Percentiles rank a stretch among this genome's conserved stretches.
phyloP scores from a whole-genome alignment of 1,140 invertebrate genomes.

The Druon quercuslanigerum region DNA sequence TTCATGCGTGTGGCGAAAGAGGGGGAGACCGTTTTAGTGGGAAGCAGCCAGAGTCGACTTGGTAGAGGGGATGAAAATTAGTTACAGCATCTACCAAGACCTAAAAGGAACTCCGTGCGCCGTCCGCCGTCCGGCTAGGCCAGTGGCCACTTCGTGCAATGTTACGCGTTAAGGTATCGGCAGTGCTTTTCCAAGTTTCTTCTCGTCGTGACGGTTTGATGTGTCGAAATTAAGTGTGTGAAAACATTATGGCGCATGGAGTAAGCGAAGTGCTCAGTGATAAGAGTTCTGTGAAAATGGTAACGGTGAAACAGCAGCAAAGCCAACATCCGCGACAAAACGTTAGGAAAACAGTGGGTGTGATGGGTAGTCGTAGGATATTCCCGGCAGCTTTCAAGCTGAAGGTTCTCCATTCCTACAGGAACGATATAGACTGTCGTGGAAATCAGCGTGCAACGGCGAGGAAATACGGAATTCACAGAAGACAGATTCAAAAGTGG shows the following conservation, averaged over 20 bases:
- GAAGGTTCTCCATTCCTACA: constrained; percentile 89
- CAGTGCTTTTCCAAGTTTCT: constrained; percentile 61
- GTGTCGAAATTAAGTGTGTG: constrained; percentile 47
- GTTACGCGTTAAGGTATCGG: constrained; percentile 68
- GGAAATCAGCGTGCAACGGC: constrained; percentile 91
- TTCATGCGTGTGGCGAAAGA: neutral
- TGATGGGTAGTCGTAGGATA: constrained; percentile 86
- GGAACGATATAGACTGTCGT: constrained; percentile 87
- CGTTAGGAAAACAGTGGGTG: constrained; percentile 74
- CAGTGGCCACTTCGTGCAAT: constrained; percentile 71
- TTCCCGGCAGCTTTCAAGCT: constrained; percentile 90
- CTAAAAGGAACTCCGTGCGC: constrained; percentile 68
- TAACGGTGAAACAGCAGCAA: constrained; percentile 67
- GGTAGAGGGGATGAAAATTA: constrained; percentile 70
- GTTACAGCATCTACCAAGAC: constrained; percentile 73
- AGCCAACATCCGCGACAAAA: constrained; percentile 70
- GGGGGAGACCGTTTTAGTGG: constrained; percentile 56
- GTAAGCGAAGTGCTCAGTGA: constrained; percentile 73
- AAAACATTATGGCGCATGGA: constrained; percentile 77
- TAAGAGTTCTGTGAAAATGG: constrained; percentile 61
- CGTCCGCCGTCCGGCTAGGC: constrained; percentile 55
- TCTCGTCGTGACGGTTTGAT: constrained; percentile 70
- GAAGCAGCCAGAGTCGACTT: constrained; percentile 57
- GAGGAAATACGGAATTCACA: constrained; percentile 89
- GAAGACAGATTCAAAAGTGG: constrained; percentile 92